Conservation (phyloP, 2,797 vertebrate species). For the Periparus ater region DNA sequence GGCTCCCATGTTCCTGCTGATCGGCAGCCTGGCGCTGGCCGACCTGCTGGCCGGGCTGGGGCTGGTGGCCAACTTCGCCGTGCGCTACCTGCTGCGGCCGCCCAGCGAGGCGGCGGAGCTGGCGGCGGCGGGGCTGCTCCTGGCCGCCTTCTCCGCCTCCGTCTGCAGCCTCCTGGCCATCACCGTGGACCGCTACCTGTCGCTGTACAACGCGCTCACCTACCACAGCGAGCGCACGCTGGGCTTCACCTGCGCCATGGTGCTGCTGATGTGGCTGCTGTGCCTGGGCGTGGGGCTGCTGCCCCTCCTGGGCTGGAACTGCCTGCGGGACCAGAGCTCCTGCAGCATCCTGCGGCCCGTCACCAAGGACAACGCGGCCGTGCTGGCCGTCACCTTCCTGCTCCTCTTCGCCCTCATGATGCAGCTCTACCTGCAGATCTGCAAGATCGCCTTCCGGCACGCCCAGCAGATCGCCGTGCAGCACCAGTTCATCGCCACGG, state of each 20-base stretch:
- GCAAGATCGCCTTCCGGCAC: conserved; percentile 89
- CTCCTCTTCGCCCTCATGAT: conserved; percentile 89
- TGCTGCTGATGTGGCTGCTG: conserved; percentile 83
- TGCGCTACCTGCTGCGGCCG: conserved; percentile 77
- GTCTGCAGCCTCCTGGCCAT: conserved; percentile 89
- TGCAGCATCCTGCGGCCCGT: conserved; percentile 90
- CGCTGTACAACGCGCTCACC: conserved; percentile 90
- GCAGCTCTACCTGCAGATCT: conserved; percentile 93
- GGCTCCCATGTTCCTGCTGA: conserved; percentile 87
- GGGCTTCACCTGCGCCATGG: conserved; percentile 84
- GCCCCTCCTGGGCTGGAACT: conserved; percentile 91
- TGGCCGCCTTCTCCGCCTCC: conserved; percentile 89
- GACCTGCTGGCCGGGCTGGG: conserved; percentile 88
- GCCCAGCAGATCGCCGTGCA: conserved; percentile 94
- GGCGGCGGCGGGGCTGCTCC: conserved; percentile 82
- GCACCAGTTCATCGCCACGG: conserved; percentile 88
- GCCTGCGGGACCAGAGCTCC: conserved; percentile 78
- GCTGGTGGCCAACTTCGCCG: conserved; percentile 87
- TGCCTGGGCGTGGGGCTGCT: conserved; percentile 83
- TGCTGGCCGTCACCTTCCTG: conserved; percentile 86
- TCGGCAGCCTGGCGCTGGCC: conserved; percentile 87
- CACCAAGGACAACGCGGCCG: conserved; percentile 87
- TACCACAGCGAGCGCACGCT: conserved; percentile 89
- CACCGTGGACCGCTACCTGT: conserved; percentile 91
- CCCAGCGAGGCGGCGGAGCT: conserved; percentile 82